Conservation (phyloP, 2,797 vertebrate genomes). For the Pseudochirops cupreus region DNA sequence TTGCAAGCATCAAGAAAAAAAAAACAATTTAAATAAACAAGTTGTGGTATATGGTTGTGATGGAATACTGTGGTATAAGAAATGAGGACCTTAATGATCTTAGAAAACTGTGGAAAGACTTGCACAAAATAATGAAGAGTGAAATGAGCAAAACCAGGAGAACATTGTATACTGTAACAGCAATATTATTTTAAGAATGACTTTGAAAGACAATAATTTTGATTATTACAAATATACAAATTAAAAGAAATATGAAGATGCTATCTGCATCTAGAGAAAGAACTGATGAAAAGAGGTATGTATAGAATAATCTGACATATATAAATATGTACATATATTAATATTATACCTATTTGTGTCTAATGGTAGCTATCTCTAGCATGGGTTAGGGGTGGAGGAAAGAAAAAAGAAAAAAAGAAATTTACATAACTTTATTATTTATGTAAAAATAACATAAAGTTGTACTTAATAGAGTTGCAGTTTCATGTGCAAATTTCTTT, state of each 20-base stretch:
- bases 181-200: neutral
- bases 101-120: neutral
- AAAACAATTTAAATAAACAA: too few species aligned
- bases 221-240: neutral
- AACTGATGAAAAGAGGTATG: neutral
- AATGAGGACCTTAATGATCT: neutral
- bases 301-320: neutral
- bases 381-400: too few species aligned
- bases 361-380: too few species aligned
- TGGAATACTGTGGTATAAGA: neutral
- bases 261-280: neutral
- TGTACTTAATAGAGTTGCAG: neutral
- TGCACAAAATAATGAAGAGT: neutral
- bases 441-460: neutral
- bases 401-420: neutral
- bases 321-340: too few species aligned
- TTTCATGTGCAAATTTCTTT: neutral
- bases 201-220: neutral
- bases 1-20: too few species aligned
- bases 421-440: neutral
- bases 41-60: neutral
- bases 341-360: too few species aligned
- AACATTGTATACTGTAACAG: neutral
- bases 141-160: neutral
- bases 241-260: neutral